Percentiles rank a stretch among this genome's conserved stretches.
These are phyloP conservation scores for Alouatta palliata DNA, from an alignment of 2,113 vertebrate species.

Conservation along the genomic window DNA sequence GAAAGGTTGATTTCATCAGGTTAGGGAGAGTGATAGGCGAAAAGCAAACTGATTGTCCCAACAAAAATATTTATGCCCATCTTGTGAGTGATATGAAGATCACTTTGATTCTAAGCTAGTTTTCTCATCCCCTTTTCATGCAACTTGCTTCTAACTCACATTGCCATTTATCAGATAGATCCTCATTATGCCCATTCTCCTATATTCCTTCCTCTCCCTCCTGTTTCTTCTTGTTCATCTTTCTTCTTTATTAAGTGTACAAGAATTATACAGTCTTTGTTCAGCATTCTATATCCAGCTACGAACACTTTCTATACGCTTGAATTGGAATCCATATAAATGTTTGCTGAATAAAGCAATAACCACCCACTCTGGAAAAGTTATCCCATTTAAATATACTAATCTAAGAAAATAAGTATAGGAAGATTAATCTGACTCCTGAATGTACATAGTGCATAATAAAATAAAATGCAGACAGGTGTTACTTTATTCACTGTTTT, in stretches of 20 bases:
- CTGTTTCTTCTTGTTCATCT: background rate
- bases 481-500: background rate
- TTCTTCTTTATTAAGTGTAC: background rate
- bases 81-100: background rate
- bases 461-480: background rate
- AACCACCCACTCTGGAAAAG: background rate
- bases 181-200: background rate
- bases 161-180: background rate
- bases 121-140: background rate
- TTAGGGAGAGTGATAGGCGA: background rate
- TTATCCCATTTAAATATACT: background rate
- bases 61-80: background rate
- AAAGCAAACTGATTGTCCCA: background rate
- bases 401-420: background rate
- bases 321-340: background rate
- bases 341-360: slow-evolving; percentile 29
- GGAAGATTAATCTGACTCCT: background rate
- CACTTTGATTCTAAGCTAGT: background rate
- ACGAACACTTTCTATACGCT: background rate
- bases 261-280: background rate
- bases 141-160: background rate
- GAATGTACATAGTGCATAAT: background rate
- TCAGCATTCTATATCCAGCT: background rate
- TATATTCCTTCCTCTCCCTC: background rate
- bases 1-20: background rate